Base-by-base conservation (phyloP, 2,888 invertebrate species). In the Diaprepes abbreviatus region DNA sequence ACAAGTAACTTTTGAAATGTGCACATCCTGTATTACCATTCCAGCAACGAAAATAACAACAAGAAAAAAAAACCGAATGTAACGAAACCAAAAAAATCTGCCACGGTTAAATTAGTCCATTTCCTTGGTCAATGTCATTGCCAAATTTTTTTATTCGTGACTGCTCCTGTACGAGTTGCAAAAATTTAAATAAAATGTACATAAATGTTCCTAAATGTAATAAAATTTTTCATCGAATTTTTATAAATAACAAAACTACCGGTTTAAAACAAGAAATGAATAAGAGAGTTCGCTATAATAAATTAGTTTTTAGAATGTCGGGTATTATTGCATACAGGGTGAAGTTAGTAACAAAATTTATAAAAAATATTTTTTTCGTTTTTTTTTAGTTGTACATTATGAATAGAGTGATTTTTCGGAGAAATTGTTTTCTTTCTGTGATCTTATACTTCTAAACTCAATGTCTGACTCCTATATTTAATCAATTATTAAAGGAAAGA, bases 141-240 rank as follows among this genome's bases (percentile, higher is more conserved):
- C 38, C 36, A 14, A 2, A 12, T 50, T 55, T 36, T 38, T 35
- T 24, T 36, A 38, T 24, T 14, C n/a, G 12, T 38, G 9, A 6
- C 9, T 9, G 12, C 12, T 17, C 14, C 9, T 1, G 12, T 14
- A 4, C 0, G 14, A 38, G 5, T 36, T 21, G 12, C 38, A 38
- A 55, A 36, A 55, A 55, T 55, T 55, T 55, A 19, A 55, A 55
- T 55, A 38, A 55, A 55, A 55, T 55, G 14, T 12, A 35, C 21
- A 38, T 55, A 19, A 55, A 38, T 1, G 55, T 38, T 24, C n/a
- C 9, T 21, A 55, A 55, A 36, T 14, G 19, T 21, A 38, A 55
- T 38, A 38, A 38, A 55, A 35, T 16, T 24, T 38, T 55, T 36
- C 55, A 55, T 55, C 55, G 55, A 55, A 55, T 55, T 55, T 24